These are phyloP conservation scores for Ecdyonurus torrentis DNA, from an alignment of 2,888 invertebrate genomes.

Conservation along the genomic window DNA sequence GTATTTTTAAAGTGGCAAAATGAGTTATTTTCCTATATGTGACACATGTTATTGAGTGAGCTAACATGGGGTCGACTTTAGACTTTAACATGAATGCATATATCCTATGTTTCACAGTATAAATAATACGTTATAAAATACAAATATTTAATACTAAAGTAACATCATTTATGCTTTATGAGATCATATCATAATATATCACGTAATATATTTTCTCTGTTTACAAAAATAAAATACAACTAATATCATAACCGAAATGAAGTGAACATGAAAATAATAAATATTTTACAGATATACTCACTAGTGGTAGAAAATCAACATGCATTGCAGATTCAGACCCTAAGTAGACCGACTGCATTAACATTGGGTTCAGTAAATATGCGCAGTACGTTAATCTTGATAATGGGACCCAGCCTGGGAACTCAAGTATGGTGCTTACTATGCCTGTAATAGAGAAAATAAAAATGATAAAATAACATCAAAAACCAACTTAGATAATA, in stretches of 20 bases:
- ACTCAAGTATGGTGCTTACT: constrained; percentile 25
- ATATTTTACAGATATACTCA: constrained; percentile 18
- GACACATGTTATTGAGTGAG: no score
- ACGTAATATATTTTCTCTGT: neutral
- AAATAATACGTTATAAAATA: no score
- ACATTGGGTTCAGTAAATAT: constrained; percentile 38
- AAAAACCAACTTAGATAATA: no score
- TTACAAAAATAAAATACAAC: neutral
- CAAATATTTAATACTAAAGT: no score
- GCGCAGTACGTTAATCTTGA: constrained; percentile 39
- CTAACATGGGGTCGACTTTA: no score
- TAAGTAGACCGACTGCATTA: constrained; percentile 31
- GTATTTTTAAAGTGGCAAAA: no score
- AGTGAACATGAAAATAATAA: neutral
- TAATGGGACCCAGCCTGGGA: constrained; percentile 24
- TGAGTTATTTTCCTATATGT: no score
- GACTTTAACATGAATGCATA: no score
- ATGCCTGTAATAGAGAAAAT: constrained; percentile 23
- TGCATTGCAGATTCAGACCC: constrained; percentile 21
- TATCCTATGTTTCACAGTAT: no score
- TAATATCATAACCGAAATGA: neutral
- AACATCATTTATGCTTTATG: neutral
- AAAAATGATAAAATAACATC: no score
- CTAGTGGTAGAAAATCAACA: constrained; percentile 22
- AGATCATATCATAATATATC: neutral